Conservation (phyloP, 2,797 vertebrate species). For the Coreius guichenoti region DNA sequence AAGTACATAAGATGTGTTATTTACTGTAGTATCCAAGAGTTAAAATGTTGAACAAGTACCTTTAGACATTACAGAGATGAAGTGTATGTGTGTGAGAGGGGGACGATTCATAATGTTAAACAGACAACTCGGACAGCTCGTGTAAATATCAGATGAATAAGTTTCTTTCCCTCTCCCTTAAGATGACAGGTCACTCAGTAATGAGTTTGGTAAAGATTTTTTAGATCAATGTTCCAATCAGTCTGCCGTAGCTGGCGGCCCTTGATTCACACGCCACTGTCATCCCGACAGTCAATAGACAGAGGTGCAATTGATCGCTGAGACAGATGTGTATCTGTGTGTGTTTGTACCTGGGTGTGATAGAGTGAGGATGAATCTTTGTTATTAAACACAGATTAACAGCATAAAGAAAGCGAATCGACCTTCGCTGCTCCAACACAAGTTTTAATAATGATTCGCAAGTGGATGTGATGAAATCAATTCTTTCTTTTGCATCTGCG, state of each 20-base stretch:
- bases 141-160: constrained; percentile 67
- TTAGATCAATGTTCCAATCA: constrained; percentile 79
- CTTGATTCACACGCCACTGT: constrained; percentile 77
- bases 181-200: constrained; percentile 76
- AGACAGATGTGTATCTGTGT: constrained; percentile 42
- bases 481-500: constrained; percentile 2
- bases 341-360: constrained; percentile 34
- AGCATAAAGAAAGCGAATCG: constrained; percentile 64
- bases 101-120: constrained; percentile 36
- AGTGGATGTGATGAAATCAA: constrained; percentile 5
- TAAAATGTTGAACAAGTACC: not conserved
- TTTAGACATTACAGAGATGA: constrained; percentile 6
- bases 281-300: constrained; percentile 68
- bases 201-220: constrained; percentile 84
- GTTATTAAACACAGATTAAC: constrained; percentile 71
- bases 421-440: not conserved
- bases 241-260: constrained; percentile 70
- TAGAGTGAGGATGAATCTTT: constrained; percentile 17
- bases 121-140: constrained; percentile 53
- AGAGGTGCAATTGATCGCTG: constrained; percentile 75
- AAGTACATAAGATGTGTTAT: not conserved
- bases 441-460: not conserved
- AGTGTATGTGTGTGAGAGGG: not conserved
- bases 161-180: constrained; percentile 54
- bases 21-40: not conserved